Conservation (phyloP, 2,113 vertebrate species). For the Marmota flaviventris region DNA sequence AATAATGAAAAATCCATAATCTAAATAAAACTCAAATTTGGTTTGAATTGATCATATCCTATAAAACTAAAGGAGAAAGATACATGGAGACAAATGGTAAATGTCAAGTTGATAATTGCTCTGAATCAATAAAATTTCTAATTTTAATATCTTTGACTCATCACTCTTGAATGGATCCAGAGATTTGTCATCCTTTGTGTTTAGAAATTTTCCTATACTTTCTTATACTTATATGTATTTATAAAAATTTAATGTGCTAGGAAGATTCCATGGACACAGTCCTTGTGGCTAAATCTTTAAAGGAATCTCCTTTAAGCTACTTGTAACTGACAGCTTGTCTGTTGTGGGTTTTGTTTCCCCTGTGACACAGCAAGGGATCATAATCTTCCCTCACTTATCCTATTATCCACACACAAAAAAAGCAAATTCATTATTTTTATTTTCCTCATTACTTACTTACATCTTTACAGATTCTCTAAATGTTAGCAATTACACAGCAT, state of each 20-base stretch:
- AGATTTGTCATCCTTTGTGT: neutral
- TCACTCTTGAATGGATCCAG: neutral
- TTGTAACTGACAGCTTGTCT: neutral
- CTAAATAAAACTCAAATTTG: slow-evolving; percentile 28
- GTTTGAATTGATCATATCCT: neutral
- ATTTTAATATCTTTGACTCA: neutral
- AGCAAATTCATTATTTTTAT: neutral
- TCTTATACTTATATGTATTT: neutral
- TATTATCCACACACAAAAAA: neutral
- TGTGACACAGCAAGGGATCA: neutral
- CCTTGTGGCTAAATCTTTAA: neutral
- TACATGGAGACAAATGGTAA: neutral
- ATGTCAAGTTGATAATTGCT: neutral
- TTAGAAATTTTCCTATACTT: neutral
- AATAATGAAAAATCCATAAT: neutral
- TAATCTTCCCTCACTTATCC: neutral
- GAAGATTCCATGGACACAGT: neutral
- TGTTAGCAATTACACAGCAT: slow-evolving; percentile 4
- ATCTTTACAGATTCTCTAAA: neutral
- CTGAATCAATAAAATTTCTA: neutral
- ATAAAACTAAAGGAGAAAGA: neutral
- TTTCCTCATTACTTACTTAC: slow-evolving; percentile 17
- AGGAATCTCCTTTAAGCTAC: neutral
- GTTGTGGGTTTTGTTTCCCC: neutral
- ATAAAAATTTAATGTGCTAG: neutral